phyloP scores from a whole-genome alignment of 2,113 vertebrate species.

The Lagenorhynchus albirostris region DNA sequence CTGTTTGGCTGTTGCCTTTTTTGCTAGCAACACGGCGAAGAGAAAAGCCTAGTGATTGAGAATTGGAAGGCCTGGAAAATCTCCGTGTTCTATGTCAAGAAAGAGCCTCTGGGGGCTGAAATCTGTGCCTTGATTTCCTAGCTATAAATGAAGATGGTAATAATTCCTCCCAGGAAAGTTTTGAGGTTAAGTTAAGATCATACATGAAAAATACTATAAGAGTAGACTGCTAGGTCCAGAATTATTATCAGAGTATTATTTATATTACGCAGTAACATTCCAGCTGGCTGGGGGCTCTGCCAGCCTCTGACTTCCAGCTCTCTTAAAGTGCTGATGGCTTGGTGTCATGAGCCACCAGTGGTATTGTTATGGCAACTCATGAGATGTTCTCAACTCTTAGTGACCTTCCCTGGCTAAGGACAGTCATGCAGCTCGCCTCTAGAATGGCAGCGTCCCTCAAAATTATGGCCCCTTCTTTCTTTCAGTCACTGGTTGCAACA shows the following conservation, averaged over 20 bases:
- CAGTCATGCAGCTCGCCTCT: not conserved
- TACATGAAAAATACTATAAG: not conserved
- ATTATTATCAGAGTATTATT: conserved; percentile 25
- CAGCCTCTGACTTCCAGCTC: conserved; percentile 6
- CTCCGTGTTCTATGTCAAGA: not conserved
- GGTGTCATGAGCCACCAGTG: not conserved
- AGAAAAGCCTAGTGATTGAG: not conserved
- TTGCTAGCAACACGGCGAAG: not conserved
- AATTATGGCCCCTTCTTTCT: not conserved
- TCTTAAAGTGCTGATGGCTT: not conserved
- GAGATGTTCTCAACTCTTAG: not conserved
- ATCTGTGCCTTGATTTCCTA: not conserved
- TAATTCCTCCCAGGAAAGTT: not conserved
- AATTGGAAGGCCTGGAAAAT: not conserved
- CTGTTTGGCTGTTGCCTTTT: conserved; percentile 20
- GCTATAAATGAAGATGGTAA: not conserved
- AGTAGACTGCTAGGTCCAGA: not conserved
- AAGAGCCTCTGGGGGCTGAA: not conserved
- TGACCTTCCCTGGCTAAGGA: conserved; percentile 16
- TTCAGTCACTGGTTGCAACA: not conserved
- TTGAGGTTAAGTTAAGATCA: not conserved
- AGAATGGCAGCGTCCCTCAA: not conserved
- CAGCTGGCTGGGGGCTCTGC: not conserved
- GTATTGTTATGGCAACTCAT: not conserved
- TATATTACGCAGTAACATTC: conserved; percentile 35